These are phyloP conservation scores for Semotilus atromaculatus DNA, from an alignment of 2,797 vertebrate genomes.

Conservation along the genomic window DNA sequence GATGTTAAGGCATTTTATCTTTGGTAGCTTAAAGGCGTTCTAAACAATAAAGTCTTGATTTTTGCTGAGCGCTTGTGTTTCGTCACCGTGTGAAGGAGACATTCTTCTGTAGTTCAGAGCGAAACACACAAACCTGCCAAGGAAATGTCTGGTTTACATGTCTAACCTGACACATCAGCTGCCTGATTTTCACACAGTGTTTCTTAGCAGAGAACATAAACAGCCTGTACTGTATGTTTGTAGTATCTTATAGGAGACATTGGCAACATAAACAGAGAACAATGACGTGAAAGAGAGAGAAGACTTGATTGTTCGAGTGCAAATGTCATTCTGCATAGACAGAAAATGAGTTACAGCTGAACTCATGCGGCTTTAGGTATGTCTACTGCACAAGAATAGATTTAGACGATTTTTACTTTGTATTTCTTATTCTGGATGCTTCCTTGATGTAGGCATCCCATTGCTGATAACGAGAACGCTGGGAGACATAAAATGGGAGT, in stretches of 20 bases:
- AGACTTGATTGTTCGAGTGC: neutral
- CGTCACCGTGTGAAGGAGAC: neutral
- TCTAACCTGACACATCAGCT: neutral
- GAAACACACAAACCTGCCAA: neutral
- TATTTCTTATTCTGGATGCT: neutral
- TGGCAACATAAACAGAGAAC: neutral
- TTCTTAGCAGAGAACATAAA: neutral
- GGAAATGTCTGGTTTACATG: neutral
- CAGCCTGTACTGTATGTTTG: neutral
- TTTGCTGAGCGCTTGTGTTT: constrained; percentile 42
- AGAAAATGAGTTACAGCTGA: neutral
- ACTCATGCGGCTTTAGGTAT: neutral
- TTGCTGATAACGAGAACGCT: neutral
- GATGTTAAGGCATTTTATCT: constrained; percentile 69
- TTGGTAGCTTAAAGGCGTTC: constrained; percentile 67
- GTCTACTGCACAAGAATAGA: neutral
- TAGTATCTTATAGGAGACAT: neutral
- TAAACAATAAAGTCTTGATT: constrained; percentile 54
- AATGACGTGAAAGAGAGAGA: neutral
- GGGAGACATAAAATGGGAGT: neutral
- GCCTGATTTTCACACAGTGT: constrained; percentile 5
- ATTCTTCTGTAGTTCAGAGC: neutral
- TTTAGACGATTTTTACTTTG: neutral
- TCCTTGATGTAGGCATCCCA: neutral
- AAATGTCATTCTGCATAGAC: constrained; percentile 20